Evolutionary conservation across 2,797 vertebrate species (phyloP), one percentile per base, ranked within the genome.

Genomic region (Lateolabrax maculatus): DNA sequence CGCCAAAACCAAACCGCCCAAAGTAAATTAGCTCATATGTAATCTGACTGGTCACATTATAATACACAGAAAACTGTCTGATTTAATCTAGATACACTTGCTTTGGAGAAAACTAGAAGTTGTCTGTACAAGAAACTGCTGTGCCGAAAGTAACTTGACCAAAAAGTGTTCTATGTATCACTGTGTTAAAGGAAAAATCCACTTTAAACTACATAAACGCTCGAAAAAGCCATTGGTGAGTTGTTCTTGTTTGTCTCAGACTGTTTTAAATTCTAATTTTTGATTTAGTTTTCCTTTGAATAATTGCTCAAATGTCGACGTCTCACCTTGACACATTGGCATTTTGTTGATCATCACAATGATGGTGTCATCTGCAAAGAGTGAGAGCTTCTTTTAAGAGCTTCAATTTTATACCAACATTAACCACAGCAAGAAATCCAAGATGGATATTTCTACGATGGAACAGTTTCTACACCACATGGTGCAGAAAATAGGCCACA

Each of bases 101-200:
- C 39, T 61, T 43, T 60, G 29, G 56, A 27, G 41, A 37, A 46
- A 37, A 79, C 2, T 11, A 70, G 16, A 65, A 5, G 27, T 41
- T 3, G 1, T 51, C 5, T 5, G 1, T 61, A 21, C 11, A 52
- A 58, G 2, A 65, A 60, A 69, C 76, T 77, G 75, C 72, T 64
- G 75, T 79, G 81, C 72, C 80, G 71, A 65, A 56, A 44, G 23
- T 21, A 61, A 56, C 51, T n/a, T 55, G 66, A 73, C 64, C n/a
- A 46, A 46, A 65, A 76, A 8, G 46, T 84, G 49, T 70, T 31
- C n/a, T 58, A 27, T 39, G 39, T 51, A 11, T 58, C 37, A 34
- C 49, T 46, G 63, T 16, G 34, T 76, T 79, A 8, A 80, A 81
- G 66, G 60, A 60, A 83, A 77, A 75, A 63, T 69, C 53, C 64